These are phyloP conservation scores for Rhabditophanes sp. DNA, from an alignment of 2,888 invertebrate genomes.

Conservation along the genomic window DNA sequence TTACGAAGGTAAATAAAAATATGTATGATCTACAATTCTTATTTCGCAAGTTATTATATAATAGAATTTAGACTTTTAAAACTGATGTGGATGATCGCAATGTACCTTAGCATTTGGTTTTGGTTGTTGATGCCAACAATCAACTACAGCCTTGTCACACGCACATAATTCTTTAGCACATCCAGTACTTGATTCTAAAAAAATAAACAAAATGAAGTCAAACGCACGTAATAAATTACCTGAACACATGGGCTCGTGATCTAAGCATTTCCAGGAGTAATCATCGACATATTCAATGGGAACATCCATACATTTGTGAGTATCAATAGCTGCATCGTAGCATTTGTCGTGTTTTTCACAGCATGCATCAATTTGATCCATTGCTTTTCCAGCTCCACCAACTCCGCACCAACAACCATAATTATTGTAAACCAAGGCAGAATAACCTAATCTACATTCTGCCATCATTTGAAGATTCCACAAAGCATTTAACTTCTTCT, in stretches of 20 bases:
- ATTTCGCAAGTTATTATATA: no score
- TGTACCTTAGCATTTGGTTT: slow-evolving; percentile 17
- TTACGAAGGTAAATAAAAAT: no score
- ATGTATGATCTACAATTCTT: no score
- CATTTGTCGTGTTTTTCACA: slow-evolving; percentile 40
- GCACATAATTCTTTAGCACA: slow-evolving; percentile 29
- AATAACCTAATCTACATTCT: slow-evolving; percentile 31
- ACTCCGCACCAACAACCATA: slow-evolving; percentile 41
- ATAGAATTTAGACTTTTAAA: no score
- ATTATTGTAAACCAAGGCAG: slow-evolving; percentile 36
- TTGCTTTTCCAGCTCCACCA: slow-evolving; percentile 31
- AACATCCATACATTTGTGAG: slow-evolving; percentile 23
- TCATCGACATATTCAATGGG: slow-evolving; percentile 29
- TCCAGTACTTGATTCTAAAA: slow-evolving; percentile 10
- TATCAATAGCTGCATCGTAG: slow-evolving; percentile 33
- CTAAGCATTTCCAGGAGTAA: slow-evolving; percentile 6
- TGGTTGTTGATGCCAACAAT: slow-evolving; percentile 28
- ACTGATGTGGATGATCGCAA: slow-evolving; percentile 9
- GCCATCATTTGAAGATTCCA: slow-evolving; percentile 39
- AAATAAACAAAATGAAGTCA: background rate
- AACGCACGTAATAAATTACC: slow-evolving; percentile 1
- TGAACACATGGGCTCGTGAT: slow-evolving; percentile 4
- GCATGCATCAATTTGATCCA: slow-evolving; percentile 39
- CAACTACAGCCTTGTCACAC: slow-evolving; percentile 28
- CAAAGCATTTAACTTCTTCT: slow-evolving; percentile 14